Base-by-base conservation (phyloP, 2,888 invertebrate genomes). In the Lymantria monacha region DNA sequence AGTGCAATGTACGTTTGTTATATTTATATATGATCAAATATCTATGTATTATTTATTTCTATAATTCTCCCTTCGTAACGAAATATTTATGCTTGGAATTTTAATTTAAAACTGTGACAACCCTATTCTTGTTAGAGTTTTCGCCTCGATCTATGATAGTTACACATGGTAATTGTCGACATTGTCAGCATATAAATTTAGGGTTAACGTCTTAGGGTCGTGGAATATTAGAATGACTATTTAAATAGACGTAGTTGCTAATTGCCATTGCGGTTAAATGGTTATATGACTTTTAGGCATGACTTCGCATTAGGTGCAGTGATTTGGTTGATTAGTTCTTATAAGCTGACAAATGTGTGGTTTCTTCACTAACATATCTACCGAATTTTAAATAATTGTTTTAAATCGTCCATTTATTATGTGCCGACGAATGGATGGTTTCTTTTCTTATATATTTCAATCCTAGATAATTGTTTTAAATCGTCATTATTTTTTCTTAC, bases 81-180 rank as follows among this genome's bases (percentile, higher is more conserved):
- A 22, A 22, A 22, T 22, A n/a, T n/a, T n/a, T n/a, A 22, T 22
- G 22, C 22, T 22, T 22, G 22, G 5, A 22, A 22, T 22, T 22
- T 22, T 3, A 22, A 22, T 22, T 22, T 22, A 22, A 22, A 22
- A 22, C 33, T 31, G 12, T 36, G 12, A 12, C 50, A 51, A 44
- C 54, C 53, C 53, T 53, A 43, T 9, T 12, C 0, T 10, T 53
- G 30, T 15, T 41, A 33, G 43, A 46, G 42, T 53, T 63, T 66
- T 64, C 51, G 59, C 59, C 59, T 63, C 61, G 57, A 67, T 68
- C 66, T 66, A 64, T 60, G 63, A 66, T 76, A 66, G 70, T 72
- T 70, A 68, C 59, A 65, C 73, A 81, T 80, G 79, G 74, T 82
- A 80, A 82, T 82, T 76, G 74, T 51, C 51, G 44, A 63, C 68